Percentiles rank a stretch among this genome's conserved stretches.
Evolutionary conservation across 2,888 invertebrate species (phyloP).

Genomic region (Nycteola revayana): DNA sequence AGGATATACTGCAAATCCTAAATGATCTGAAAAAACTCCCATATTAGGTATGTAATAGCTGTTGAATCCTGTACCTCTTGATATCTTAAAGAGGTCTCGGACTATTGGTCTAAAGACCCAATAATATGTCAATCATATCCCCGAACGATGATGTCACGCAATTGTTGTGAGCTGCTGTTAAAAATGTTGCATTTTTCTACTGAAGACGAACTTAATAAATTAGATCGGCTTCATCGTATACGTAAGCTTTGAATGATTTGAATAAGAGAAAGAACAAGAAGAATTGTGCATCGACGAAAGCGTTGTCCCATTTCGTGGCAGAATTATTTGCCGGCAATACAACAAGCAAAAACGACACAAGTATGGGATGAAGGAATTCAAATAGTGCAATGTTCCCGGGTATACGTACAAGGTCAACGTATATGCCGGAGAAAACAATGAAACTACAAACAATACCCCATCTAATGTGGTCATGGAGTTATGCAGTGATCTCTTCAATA

Average conservation of each 20-base stretch:
- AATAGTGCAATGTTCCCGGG: constrained; percentile 14
- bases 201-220: constrained; percentile 1
- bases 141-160: constrained; percentile 16
- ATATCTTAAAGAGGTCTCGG: no score
- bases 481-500: constrained; percentile 8
- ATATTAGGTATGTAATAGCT: no score
- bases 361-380: constrained; percentile 12
- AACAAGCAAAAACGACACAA: constrained; percentile 11
- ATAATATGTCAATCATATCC: constrained; percentile 2
- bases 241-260: background rate
- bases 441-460: constrained; percentile 4
- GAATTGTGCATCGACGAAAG: constrained; percentile 11
- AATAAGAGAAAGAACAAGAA: constrained; percentile 3
- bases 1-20: no score
- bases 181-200: constrained; percentile 4
- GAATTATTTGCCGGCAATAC: constrained; percentile 9
- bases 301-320: constrained; percentile 11
- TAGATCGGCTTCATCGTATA: constrained; percentile 1
- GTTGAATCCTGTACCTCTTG: no score
- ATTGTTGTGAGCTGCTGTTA: constrained; percentile 26
- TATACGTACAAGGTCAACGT: no score
- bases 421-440: constrained; percentile 9
- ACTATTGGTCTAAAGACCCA: constrained; percentile 1
- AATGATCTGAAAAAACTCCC: no score
- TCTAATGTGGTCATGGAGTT: constrained; percentile 6